phyloP scores from a whole-genome alignment of 2,888 invertebrate species.

The Meganola albula region DNA sequence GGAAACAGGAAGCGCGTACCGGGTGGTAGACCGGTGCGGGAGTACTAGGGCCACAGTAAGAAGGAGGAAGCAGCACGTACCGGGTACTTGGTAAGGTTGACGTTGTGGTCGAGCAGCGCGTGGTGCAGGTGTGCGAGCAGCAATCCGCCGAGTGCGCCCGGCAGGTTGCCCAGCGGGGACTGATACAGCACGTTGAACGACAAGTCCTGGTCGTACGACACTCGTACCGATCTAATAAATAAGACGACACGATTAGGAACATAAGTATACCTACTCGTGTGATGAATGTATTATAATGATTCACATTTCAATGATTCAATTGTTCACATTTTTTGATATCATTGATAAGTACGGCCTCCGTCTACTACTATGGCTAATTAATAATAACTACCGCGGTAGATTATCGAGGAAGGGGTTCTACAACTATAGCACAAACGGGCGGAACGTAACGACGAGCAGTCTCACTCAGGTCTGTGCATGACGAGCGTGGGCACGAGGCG shows the following conservation, averaged over 20 bases:
- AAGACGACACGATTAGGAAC: no score
- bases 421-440: no score
- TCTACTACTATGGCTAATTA: no score
- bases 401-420: neutral
- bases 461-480: conserved; percentile 63
- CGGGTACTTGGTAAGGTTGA: conserved; percentile 36
- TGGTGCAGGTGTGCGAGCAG: conserved; percentile 58
- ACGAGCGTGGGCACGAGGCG: conserved; percentile 55
- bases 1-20: no score
- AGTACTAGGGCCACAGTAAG: no score
- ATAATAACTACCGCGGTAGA: no score
- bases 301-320: no score
- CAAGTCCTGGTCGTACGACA: conserved; percentile 43
- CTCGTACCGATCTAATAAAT: conserved; percentile 45
- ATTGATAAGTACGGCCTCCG: no score
- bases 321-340: no score
- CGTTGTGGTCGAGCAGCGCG: conserved; percentile 30
- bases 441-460: no score
- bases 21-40: neutral
- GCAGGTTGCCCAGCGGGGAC: conserved; percentile 64
- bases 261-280: no score
- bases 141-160: conserved; percentile 59
- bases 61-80: conserved; percentile 23
- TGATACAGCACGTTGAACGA: conserved; percentile 69
- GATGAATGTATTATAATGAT: no score